Evolutionary conservation across 2,888 invertebrate genomes (phyloP), one percentile per base, ranked within the genome.

Genomic region (Carterocephalus palaemon): DNA sequence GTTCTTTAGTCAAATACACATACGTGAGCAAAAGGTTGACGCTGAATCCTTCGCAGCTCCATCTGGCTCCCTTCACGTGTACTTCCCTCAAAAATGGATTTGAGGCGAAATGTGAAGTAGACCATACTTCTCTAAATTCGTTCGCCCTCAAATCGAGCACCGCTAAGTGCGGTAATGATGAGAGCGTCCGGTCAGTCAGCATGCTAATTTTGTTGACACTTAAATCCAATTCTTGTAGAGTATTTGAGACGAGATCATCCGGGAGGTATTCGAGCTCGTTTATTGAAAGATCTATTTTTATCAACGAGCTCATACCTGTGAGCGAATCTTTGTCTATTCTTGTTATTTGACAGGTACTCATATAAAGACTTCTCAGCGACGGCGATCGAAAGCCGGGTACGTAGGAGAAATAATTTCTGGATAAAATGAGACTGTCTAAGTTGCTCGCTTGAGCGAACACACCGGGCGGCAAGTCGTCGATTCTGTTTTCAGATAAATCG

Each of bases 131-230:
- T 6, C 89, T 91, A 48, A 94, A 85, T 22, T 91, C 89, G 64
- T 94, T 94, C 32, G 92, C 93, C 66, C 91, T 91, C 65, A 94
- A 70, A 64, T 92, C 90, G 43, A 94, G 64, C 61, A 87, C 88
- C 46, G 89, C 88, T 36, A 94, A 70, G 49, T 90, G 89, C 22
- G 90, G 89, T 70, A 93, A 79, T 29, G 88, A 81, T 9, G 75
- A 75, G 68, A 94, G 92, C 22, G 91, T 91, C 7, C 66, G 65
- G 52, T 92, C 92, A 7, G 86, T 88, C 8, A 94, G 64, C 2
- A 73, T 66, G 20, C 86, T 84, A 34, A 94, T 87, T 56, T 90
- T 89, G 61, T 88, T 92, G 50, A 79, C 82, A 62, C 88, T 89
- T 20, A 91, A 64, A 56, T 92, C 89, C 16, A 94, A 66, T 46